These are phyloP conservation scores for Zoanthus sansibaricus DNA, from an alignment of 92 coral and sea anemone genomes.

Conservation along the genomic window DNA sequence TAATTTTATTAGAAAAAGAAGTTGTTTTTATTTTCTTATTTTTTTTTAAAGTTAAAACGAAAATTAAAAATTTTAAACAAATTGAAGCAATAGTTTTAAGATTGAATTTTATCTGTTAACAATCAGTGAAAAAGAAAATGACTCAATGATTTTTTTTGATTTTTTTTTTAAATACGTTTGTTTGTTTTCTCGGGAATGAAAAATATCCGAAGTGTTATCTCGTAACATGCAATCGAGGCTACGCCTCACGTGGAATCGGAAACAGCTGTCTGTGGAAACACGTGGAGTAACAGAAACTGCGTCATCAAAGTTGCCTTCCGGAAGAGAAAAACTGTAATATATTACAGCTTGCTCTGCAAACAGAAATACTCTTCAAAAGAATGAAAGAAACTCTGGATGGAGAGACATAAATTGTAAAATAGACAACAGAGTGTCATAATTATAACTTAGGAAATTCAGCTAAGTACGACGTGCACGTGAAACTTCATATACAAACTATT, in stretches of 20 bases:
- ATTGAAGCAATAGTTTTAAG: too few species aligned
- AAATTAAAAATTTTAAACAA: too few species aligned
- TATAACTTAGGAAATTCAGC: background rate
- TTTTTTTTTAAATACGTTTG: too few species aligned
- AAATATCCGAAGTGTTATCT: too few species aligned
- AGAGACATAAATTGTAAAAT: background rate
- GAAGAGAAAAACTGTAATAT: background rate
- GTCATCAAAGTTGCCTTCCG: background rate
- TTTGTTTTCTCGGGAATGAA: too few species aligned
- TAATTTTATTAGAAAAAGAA: too few species aligned
- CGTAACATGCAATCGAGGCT: background rate
- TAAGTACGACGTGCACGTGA: background rate
- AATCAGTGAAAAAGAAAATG: too few species aligned
- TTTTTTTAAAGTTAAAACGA: too few species aligned
- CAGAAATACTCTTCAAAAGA: background rate
- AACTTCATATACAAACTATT: background rate
- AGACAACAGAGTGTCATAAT: background rate
- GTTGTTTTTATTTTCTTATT: too few species aligned
- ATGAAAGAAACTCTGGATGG: background rate
- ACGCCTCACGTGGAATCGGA: background rate
- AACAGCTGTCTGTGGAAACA: background rate
- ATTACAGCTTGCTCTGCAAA: background rate
- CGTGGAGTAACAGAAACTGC: background rate
- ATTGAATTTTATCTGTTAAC: too few species aligned
- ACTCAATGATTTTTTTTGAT: too few species aligned